Percentiles rank a stretch among this genome's conserved stretches.
Conservation (phyloP, 2,113 vertebrate genomes). For the Pachyramphus minor region DNA sequence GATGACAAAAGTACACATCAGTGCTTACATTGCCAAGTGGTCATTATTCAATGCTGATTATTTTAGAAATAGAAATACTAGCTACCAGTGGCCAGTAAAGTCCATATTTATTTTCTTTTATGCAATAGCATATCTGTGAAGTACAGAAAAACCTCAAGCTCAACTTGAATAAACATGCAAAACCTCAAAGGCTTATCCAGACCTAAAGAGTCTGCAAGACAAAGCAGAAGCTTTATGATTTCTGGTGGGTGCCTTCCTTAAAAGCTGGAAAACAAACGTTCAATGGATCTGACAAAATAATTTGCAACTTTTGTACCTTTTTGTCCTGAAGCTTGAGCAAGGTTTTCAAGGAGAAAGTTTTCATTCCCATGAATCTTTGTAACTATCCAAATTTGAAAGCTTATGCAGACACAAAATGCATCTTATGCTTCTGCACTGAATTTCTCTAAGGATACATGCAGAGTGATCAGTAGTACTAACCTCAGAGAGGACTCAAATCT, state of each 20-base stretch:
- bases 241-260: not conserved
- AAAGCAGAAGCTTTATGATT: not conserved
- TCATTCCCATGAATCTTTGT: not conserved
- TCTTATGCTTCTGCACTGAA: not conserved
- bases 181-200: not conserved
- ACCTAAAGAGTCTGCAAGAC: not conserved
- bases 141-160: not conserved
- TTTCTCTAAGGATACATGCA: not conserved
- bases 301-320: not conserved
- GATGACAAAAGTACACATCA: not conserved
- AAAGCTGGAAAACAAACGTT: not conserved
- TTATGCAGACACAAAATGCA: not conserved
- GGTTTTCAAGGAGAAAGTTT: not conserved
- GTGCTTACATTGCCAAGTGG: not conserved
- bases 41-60: not conserved
- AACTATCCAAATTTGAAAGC: not conserved
- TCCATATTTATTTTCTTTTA: not conserved
- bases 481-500: not conserved
- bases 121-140: not conserved
- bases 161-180: not conserved
- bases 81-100: fast-evolving
- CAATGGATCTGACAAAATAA: not conserved
- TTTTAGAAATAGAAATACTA: not conserved
- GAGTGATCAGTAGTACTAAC: not conserved
- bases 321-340: not conserved